Conservation (phyloP, 2,888 invertebrate species). For the Caenorhabditis uteleia region DNA sequence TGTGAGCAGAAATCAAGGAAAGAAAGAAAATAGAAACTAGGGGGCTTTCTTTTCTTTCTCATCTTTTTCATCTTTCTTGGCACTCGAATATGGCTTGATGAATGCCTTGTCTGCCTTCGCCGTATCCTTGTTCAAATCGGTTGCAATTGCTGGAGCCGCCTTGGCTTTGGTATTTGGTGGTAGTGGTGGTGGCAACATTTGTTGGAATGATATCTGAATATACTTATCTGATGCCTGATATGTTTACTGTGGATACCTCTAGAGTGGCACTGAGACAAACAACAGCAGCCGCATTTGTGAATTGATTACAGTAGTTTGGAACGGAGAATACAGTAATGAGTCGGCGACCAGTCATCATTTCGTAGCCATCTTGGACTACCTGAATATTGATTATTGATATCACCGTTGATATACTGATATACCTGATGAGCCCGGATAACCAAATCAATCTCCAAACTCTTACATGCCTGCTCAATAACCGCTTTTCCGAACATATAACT, state of each 20-base stretch:
- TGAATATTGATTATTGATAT: too few species aligned
- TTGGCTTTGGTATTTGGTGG: slow-evolving; percentile 25
- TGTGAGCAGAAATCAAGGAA: too few species aligned
- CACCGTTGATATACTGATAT: background rate
- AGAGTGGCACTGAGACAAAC: slow-evolving; percentile 57
- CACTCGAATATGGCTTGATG: slow-evolving; percentile 42
- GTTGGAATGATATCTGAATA: slow-evolving; percentile 30
- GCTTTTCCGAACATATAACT: slow-evolving; percentile 62
- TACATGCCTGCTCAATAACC: slow-evolving; percentile 54
- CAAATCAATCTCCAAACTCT: slow-evolving; percentile 55
- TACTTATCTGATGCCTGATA: too few species aligned
- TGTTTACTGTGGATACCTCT: too few species aligned
- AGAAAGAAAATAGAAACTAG: too few species aligned
- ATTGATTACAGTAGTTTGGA: slow-evolving; percentile 60
- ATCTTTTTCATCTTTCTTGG: too few species aligned
- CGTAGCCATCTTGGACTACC: slow-evolving; percentile 64
- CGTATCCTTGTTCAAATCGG: slow-evolving; percentile 12
- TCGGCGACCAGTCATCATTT: slow-evolving; percentile 58
- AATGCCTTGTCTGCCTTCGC: slow-evolving; percentile 41
- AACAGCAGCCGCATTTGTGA: slow-evolving; percentile 64
- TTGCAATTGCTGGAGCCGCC: slow-evolving; percentile 31
- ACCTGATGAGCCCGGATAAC: slow-evolving; percentile 62
- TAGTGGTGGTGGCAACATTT: slow-evolving; percentile 24
- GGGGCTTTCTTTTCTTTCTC: too few species aligned
- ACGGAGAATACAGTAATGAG: slow-evolving; percentile 64